These are phyloP conservation scores for Myotis lucifugus DNA, from an alignment of 2,113 vertebrate genomes.

Conservation along the genomic window DNA sequence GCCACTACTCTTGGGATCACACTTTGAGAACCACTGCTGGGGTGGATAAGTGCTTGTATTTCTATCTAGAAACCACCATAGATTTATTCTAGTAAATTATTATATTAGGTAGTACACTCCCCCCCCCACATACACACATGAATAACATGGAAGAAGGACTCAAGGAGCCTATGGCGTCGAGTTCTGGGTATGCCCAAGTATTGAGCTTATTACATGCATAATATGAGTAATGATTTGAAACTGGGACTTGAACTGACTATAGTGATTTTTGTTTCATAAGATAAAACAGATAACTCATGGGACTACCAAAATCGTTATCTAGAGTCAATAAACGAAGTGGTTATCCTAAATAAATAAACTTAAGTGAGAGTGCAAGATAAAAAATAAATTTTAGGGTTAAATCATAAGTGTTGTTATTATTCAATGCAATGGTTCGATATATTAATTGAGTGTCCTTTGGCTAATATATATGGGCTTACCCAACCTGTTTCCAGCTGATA, in stretches of 20 bases:
- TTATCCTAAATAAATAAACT: not conserved
- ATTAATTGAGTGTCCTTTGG: not conserved
- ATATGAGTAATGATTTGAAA: not conserved
- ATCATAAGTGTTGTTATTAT: not conserved
- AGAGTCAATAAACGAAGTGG: not conserved
- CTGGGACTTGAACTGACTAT: not conserved
- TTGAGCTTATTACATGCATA: not conserved
- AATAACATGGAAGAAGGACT: not conserved
- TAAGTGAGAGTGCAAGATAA: not conserved
- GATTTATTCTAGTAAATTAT: not conserved
- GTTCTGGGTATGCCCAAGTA: not conserved
- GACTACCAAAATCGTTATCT: not conserved
- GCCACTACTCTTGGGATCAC: not conserved
- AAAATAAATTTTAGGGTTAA: not conserved
- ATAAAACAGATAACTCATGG: not conserved
- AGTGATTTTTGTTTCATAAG: not conserved
- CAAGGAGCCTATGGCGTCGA: not conserved
- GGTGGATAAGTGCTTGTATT: not conserved
- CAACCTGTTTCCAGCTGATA: not conserved
- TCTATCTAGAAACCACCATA: not conserved
- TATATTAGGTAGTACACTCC: not conserved
- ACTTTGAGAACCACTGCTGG: not conserved
- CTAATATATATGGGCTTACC: not conserved
- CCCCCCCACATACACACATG: accelerated
- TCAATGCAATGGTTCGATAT: not conserved